Evolutionary conservation across 2,113 vertebrate species (phyloP).

Genomic region (Passerina amoena): DNA sequence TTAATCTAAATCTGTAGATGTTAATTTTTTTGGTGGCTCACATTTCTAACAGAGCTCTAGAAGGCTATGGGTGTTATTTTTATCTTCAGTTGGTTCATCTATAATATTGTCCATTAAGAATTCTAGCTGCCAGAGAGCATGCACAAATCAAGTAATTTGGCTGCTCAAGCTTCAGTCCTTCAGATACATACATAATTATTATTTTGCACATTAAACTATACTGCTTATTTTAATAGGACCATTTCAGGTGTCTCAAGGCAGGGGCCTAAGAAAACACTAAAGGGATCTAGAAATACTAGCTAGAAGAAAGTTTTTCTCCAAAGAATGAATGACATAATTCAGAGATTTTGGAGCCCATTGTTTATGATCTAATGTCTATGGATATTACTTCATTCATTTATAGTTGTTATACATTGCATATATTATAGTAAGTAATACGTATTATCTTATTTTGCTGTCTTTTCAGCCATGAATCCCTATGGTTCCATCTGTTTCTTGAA

Average conservation of each 20-base stretch:
- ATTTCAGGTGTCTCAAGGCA: background rate
- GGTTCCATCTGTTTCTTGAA: background rate
- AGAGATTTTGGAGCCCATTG: background rate
- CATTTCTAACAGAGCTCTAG: background rate
- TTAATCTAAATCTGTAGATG: constrained; percentile 34
- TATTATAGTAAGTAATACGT: background rate
- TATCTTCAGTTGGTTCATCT: background rate
- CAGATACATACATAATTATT: rapidly evolving
- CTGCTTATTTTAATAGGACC: background rate
- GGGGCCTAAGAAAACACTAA: background rate
- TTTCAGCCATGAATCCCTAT: background rate
- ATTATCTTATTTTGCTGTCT: background rate
- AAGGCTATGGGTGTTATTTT: constrained; percentile 18
- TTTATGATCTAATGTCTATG: background rate
- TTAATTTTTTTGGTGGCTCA: constrained; percentile 10
- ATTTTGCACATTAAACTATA: background rate
- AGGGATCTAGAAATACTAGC: background rate
- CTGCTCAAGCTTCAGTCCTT: background rate
- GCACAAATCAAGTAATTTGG: background rate
- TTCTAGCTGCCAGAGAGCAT: background rate
- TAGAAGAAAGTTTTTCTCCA: background rate
- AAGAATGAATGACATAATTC: background rate
- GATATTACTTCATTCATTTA: background rate
- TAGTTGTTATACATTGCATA: background rate
- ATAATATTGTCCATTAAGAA: constrained; percentile 12